Evolutionary conservation across 2,797 vertebrate genomes (phyloP), one percentile per base, ranked within the genome.

Genomic region (Gallirallus australis): DNA sequence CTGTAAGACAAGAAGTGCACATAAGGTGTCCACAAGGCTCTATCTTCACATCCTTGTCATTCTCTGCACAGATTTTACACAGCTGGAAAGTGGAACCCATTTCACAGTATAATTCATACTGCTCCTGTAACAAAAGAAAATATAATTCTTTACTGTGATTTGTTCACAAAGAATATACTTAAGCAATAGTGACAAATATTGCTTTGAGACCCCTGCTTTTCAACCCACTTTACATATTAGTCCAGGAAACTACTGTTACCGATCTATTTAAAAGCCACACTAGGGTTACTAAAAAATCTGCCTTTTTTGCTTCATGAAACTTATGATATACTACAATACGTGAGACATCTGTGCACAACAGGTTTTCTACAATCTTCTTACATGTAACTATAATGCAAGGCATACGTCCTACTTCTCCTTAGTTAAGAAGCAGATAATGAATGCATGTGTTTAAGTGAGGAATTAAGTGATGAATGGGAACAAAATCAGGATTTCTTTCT

Each of bases 61-160:
- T 98, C 90, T 98, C 98, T 37, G 98, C 98, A 96, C 98, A 98
- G 78, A 98, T 98, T 96, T 98, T 98, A 97, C 98, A 98, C 15
- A 98, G 97, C 77, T 98, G 98, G 92, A 98, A 98, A 13, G 98
- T 98, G 42, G 98, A 98, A 61, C 98, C 98, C 98, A 98, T 98
- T 97, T 98, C 98, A 97, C 98, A 98, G 91, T 98, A 98, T 48
- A 98, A 92, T 96, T 98, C 98, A 96, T 98, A 98, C 73, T 98
- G 98, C 59, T 98, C 98, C 98, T 98, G 95, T n/a, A 98, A 96
- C 76, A 91, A 61, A 89, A 82, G 27, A 64, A 59, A 57, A 15
- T 80, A 30, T 33, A 37, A 37, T 90, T 91, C 75, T 79, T 76
- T 47, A 61, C 15, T 28, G 27, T 24, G 5, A 87, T 66, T 42